phyloP scores from a whole-genome alignment of 2,797 vertebrate genomes.

The Lepus oiostolus region DNA sequence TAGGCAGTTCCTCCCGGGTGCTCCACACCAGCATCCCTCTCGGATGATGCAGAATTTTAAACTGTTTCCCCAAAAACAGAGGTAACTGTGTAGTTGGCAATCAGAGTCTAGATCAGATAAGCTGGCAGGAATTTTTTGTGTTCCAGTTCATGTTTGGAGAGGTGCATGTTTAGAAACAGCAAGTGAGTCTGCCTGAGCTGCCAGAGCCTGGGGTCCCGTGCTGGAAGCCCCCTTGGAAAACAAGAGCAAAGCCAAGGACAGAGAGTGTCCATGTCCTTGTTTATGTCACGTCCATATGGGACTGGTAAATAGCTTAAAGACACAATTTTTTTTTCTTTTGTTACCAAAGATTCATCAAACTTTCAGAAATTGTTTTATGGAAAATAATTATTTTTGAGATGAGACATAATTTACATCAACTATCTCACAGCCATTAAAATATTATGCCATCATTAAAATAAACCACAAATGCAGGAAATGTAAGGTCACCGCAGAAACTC shows the following conservation, averaged over 20 bases:
- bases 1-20: not conserved
- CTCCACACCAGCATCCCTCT: not conserved
- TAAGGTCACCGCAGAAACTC: not conserved
- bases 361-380: conserved; percentile 30
- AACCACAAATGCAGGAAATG: not conserved
- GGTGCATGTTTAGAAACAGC: not conserved
- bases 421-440: not conserved
- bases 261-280: not conserved
- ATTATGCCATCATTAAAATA: conserved; percentile 35
- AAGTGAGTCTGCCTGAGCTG: not conserved
- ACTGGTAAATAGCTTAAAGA: not conserved
- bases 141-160: not conserved
- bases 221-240: not conserved
- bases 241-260: not conserved
- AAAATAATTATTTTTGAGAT: conserved; percentile 32
- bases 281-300: not conserved
- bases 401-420: not conserved
- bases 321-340: not conserved
- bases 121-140: not conserved
- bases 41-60: not conserved
- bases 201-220: not conserved
- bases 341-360: conserved; percentile 1
- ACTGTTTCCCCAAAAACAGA: not conserved
- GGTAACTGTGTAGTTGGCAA: not conserved
- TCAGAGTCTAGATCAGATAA: not conserved